These are phyloP conservation scores for Amphilophus citrinellus DNA, from an alignment of 2,113 vertebrate genomes.

Conservation along the genomic window DNA sequence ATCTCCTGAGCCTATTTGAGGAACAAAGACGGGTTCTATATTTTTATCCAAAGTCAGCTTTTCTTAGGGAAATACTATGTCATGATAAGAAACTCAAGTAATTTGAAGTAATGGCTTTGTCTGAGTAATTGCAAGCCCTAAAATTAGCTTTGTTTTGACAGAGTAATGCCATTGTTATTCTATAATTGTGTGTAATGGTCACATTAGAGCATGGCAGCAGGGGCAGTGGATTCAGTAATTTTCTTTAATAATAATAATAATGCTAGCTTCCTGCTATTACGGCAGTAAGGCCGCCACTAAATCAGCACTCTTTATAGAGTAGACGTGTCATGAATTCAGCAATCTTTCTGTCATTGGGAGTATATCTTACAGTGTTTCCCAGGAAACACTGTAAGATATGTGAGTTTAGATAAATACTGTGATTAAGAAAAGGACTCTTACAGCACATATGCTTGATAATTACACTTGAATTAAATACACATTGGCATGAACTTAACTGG, in stretches of 20 bases:
- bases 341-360: not conserved
- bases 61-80: conserved; percentile 33
- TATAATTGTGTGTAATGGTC: conserved; percentile 72
- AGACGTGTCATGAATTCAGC: not conserved
- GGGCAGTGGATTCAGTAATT: conserved; percentile 63
- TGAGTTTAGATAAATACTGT: not conserved
- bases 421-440: not conserved
- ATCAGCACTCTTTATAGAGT: conserved; percentile 16
- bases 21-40: conserved; percentile 41
- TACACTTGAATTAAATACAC: not conserved
- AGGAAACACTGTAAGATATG: not conserved
- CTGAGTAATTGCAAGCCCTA: conserved; percentile 39
- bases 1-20: conserved; percentile 2
- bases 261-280: conserved; percentile 73
- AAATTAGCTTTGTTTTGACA: conserved; percentile 64
- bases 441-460: not conserved
- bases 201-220: conserved; percentile 53
- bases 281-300: conserved; percentile 36
- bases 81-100: conserved; percentile 41
- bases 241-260: conserved; percentile 64
- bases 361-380: conserved; percentile 6
- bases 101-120: conserved; percentile 52
- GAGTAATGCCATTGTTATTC: conserved; percentile 54
- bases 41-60: conserved; percentile 24
- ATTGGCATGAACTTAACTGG: not conserved